Evolutionary conservation across 2,113 vertebrate species (phyloP), one percentile per base, ranked within the genome.

Genomic region (Melanotaenia duboulayi): DNA sequence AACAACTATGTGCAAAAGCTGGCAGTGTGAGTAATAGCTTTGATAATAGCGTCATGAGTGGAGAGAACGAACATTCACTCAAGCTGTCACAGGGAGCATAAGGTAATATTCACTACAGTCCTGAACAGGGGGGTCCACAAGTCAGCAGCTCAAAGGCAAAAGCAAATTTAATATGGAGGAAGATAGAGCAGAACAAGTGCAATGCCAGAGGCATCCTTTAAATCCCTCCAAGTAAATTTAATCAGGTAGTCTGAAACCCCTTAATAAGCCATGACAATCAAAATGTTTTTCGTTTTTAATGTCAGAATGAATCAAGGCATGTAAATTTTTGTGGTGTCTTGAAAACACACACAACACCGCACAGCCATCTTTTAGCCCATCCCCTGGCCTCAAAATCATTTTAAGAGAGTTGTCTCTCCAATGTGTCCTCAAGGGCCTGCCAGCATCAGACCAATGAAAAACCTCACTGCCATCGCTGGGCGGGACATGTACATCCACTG

Each of bases 401-500:
- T 90, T 93, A 93, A 93, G 90, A 92, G 90, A 90, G 87, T 91
- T 90, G 72, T 91, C 87, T 92, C 88, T 82, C 91, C 93, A 92
- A 87, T 92, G 87, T 89, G 82, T 91, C 76, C 90, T 91, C 63
- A 90, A 99, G 98, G 98, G 86, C 96, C 97, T 83, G 97, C 97
- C 83, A 99, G 97, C 92, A 99, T 99, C 82, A 95, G 98, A 82
- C 95, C 97, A 70, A 99, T 99, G 98, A 99, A 96, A 92, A 99
- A 99, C 81, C 97, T 99, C 92, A 99, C 98, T 70, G 98, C 98
- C 83, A 99, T 99, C 78, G 98, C 98, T 0, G 98, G 98, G 20
- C 94, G 98, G 80, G 97, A 99, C 89, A 98, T 96, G 22, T 99
- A 97, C 86, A 98, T 99, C 76, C 98, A 99, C 93, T 99, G 98